A percentile compares a stretch with the other conserved stretches of the same genome.
Evolutionary conservation across 2,113 vertebrate species (phyloP).

Genomic region (Upupa epops): DNA sequence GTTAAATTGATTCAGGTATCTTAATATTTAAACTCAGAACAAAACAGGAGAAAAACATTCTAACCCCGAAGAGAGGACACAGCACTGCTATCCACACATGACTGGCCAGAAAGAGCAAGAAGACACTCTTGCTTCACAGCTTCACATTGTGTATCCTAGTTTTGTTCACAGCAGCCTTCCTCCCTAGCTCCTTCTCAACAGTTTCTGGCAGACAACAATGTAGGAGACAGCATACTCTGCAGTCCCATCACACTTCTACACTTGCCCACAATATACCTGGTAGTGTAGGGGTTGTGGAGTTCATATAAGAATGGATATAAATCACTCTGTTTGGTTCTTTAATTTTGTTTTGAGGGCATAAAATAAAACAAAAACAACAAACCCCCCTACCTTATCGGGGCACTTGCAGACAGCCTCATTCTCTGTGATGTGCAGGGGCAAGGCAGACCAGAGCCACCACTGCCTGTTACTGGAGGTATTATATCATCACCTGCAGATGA

Average conservation of each 20-base stretch:
- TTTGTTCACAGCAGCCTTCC: neutral
- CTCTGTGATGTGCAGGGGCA: neutral
- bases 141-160: neutral
- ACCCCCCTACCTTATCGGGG: too few species aligned
- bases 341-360: neutral
- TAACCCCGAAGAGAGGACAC: neutral
- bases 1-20: neutral
- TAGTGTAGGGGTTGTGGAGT: neutral
- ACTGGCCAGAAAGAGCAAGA: neutral
- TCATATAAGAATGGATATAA: neutral
- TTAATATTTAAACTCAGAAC: neutral
- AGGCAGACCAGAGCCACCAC: neutral
- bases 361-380: neutral
- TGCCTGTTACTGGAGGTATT: neutral
- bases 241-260: neutral
- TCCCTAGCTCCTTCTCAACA: neutral
- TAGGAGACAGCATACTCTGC: neutral
- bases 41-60: accelerated
- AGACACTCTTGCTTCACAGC: neutral
- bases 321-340: neutral
- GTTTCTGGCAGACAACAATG: neutral
- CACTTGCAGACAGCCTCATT: neutral
- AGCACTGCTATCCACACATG: neutral
- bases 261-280: neutral
- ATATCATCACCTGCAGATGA: neutral